Conservation (phyloP, 2,797 vertebrate genomes). For the Poecilia velifera region DNA sequence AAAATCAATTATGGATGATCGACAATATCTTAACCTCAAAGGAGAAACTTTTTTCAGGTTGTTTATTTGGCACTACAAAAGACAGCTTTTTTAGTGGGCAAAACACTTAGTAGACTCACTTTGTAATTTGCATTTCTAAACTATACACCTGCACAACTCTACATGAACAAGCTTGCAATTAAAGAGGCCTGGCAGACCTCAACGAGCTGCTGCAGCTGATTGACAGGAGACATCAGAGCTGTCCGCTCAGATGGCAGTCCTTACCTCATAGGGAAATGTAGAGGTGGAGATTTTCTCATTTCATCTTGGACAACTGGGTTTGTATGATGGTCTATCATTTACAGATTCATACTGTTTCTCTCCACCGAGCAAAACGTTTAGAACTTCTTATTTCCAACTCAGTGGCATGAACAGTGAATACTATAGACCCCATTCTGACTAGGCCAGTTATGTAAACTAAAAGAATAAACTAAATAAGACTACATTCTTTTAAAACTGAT, state of each 20-base stretch:
- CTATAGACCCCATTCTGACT: neutral
- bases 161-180: neutral
- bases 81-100: neutral
- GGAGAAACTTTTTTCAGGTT: neutral
- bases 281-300: neutral
- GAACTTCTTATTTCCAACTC: neutral
- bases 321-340: neutral
- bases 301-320: neutral
- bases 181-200: neutral
- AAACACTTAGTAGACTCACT: neutral
- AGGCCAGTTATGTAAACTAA: neutral
- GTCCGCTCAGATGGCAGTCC: neutral
- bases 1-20: neutral
- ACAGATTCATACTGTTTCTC: neutral
- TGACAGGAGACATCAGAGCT: neutral
- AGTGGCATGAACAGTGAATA: neutral
- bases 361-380: neutral
- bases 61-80: neutral
- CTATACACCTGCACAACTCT: neutral
- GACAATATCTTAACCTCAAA: neutral
- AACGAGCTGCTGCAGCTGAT: neutral
- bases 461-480: neutral
- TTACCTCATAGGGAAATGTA: neutral
- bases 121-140: constrained; percentile 1
- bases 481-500: neutral